Evolutionary conservation across 2,888 invertebrate genomes (phyloP).

Genomic region (Chymomyza fuscimana): DNA sequence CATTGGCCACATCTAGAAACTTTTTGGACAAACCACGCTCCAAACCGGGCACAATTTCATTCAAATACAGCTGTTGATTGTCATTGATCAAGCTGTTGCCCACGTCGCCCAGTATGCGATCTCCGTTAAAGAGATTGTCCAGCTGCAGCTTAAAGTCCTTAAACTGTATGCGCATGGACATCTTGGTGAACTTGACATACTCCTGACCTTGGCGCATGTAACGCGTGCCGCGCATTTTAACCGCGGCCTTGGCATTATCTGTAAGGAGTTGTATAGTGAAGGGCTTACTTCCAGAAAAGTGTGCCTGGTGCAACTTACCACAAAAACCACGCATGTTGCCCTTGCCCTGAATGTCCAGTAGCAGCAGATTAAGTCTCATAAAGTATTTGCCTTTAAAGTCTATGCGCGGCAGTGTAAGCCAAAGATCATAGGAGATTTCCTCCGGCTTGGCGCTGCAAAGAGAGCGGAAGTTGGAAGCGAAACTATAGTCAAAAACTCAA

Average conservation of each 20-base stretch:
- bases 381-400: constrained; percentile 78
- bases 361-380: constrained; percentile 75
- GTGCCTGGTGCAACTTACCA: constrained; percentile 54
- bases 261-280: neutral
- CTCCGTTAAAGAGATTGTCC: constrained; percentile 78
- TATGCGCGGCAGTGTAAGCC: constrained; percentile 76
- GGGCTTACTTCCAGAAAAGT: too few relatives aligned
- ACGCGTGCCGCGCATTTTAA: constrained; percentile 76
- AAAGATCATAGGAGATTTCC: constrained; percentile 76
- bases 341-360: constrained; percentile 77
- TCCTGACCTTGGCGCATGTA: constrained; percentile 71
- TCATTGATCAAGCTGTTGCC: constrained; percentile 79
- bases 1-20: constrained; percentile 78
- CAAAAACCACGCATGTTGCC: constrained; percentile 77
- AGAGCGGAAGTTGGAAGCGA: neutral
- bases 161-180: constrained; percentile 76
- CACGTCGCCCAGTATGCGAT: constrained; percentile 76
- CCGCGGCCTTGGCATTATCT: constrained; percentile 78
- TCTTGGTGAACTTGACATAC: constrained; percentile 76
- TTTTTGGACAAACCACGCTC: constrained; percentile 78
- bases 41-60: constrained; percentile 78
- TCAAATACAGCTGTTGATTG: constrained; percentile 77
- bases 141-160: constrained; percentile 75
- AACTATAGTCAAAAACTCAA: neutral
- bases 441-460: constrained; percentile 73